Conservation (phyloP, 2,888 invertebrate genomes). For the Caprella mutica region DNA sequence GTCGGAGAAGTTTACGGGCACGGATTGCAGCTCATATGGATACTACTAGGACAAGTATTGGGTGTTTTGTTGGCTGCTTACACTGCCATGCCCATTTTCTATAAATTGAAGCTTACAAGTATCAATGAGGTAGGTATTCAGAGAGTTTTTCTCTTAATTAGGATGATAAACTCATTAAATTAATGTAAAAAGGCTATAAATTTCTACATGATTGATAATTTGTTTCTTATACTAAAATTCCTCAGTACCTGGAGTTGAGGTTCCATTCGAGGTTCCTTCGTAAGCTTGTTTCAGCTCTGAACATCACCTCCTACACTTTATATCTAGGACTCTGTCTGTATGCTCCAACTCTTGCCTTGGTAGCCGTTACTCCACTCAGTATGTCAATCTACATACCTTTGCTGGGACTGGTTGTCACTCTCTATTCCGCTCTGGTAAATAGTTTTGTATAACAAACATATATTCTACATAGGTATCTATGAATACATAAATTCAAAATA, state of each 20-base stretch:
- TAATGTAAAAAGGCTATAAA: no score
- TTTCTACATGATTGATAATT: no score
- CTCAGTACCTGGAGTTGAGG: slow-evolving; percentile 38
- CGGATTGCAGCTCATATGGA: neutral
- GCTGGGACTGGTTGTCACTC: slow-evolving; percentile 32
- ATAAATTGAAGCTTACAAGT: slow-evolving; percentile 38
- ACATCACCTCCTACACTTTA: slow-evolving; percentile 19
- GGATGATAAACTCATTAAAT: no score
- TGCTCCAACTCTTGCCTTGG: slow-evolving; percentile 36
- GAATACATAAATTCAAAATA: no score
- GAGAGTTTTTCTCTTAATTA: no score
- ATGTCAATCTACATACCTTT: slow-evolving; percentile 29
- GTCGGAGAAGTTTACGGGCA: slow-evolving; percentile 7
- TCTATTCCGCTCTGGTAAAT: slow-evolving; percentile 35
- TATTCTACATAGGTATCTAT: no score
- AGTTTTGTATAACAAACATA: no score
- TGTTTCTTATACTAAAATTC: no score
- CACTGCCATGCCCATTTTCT: slow-evolving; percentile 39
- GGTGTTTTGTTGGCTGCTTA: slow-evolving; percentile 37
- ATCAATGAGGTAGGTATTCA: slow-evolving; percentile 40
- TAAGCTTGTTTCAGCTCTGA: slow-evolving; percentile 36
- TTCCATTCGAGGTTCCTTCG: slow-evolving; percentile 36
- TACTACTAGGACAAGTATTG: slow-evolving; percentile 36
- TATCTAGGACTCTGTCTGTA: slow-evolving; percentile 38
- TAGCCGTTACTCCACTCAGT: slow-evolving; percentile 32